These are phyloP conservation scores for Dendrocopos noguchii DNA, from an alignment of 2,113 vertebrate genomes.

Conservation along the genomic window DNA sequence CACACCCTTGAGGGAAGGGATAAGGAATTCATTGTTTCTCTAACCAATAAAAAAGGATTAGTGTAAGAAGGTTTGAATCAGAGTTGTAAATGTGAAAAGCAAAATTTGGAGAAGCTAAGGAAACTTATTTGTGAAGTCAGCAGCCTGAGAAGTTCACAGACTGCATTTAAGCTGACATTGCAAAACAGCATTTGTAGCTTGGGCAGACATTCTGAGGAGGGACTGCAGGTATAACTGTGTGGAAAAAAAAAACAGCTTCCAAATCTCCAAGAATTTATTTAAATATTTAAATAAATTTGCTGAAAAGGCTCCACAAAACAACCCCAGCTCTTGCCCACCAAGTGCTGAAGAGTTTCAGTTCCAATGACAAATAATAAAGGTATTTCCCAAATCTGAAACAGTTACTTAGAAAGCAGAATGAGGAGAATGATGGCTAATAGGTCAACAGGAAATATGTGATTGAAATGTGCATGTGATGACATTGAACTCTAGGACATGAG, in stretches of 20 bases:
- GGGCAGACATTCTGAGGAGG: background rate
- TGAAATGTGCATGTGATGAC: background rate
- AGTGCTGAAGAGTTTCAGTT: background rate
- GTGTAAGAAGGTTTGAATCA: background rate
- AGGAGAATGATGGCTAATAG: background rate
- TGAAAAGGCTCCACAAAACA: background rate
- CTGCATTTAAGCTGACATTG: background rate
- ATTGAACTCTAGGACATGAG: background rate
- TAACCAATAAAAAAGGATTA: background rate
- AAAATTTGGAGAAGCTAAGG: background rate
- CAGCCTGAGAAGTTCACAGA: background rate
- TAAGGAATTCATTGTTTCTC: background rate
- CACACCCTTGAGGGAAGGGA: background rate
- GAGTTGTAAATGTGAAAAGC: background rate
- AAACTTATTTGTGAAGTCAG: background rate
- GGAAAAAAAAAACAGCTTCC: background rate
- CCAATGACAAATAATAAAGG: background rate
- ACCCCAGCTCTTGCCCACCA: accelerated
- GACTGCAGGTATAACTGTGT: background rate
- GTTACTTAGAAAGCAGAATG: background rate
- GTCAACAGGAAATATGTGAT: background rate
- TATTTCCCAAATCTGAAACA: background rate
- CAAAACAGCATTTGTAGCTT: background rate
- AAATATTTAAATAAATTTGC: background rate
- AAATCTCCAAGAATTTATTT: background rate